These are phyloP conservation scores for Ophion ventricosus DNA, from an alignment of 2,888 invertebrate genomes.

Conservation along the genomic window DNA sequence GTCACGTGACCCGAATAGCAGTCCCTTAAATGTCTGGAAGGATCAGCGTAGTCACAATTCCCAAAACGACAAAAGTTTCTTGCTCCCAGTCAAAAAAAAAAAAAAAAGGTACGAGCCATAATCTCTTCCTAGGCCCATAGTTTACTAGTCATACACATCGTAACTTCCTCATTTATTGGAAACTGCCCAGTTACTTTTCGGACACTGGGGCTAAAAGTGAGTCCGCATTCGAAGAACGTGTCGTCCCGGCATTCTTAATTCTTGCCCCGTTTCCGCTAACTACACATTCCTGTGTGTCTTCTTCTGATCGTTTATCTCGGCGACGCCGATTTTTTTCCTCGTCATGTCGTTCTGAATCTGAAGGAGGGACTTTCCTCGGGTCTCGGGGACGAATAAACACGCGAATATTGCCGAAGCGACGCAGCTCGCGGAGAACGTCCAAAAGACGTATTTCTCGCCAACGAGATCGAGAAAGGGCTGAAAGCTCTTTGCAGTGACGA, in stretches of 20 bases:
- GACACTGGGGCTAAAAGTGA: too few species aligned
- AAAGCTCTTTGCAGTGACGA: conserved; percentile 74
- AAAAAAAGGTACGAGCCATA: too few species aligned
- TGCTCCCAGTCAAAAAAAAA: too few species aligned
- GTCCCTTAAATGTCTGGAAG: neutral
- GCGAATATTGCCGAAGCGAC: conserved; percentile 73
- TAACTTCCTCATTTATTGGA: neutral
- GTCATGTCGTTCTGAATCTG: conserved; percentile 75
- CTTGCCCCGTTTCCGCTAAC: neutral
- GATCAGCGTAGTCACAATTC: neutral
- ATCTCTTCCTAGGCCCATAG: too few species aligned
- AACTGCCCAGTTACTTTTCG: neutral
- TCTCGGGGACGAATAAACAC: conserved; percentile 76
- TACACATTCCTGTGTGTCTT: neutral
- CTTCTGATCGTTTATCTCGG: neutral
- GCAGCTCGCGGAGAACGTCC: conserved; percentile 74
- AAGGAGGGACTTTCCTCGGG: conserved; percentile 77
- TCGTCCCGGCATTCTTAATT: neutral
- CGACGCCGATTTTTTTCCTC: neutral
- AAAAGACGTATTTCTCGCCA: conserved; percentile 78
- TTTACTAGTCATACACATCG: neutral
- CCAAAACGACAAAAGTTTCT: too few species aligned
- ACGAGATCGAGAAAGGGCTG: conserved; percentile 76
- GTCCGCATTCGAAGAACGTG: too few species aligned
- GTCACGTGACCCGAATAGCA: neutral